Conservation (phyloP, 2,113 vertebrate species). For the Numenius arquata region DNA sequence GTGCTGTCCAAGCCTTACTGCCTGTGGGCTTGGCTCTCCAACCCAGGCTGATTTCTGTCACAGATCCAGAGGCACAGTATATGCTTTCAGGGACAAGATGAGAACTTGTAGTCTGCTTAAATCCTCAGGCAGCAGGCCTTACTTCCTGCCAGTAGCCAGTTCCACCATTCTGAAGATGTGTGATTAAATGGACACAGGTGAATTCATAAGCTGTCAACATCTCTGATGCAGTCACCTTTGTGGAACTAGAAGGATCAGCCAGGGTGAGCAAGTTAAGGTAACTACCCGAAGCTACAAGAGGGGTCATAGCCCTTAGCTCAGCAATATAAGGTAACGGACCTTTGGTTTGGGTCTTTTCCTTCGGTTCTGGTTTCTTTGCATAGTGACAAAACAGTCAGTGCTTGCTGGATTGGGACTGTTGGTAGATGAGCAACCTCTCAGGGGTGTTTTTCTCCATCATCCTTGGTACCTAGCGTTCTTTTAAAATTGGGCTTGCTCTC, state of each 20-base stretch:
- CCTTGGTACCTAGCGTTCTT: background rate
- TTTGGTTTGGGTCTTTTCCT: background rate
- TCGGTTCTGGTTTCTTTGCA: background rate
- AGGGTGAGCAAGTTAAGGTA: background rate
- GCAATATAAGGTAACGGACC: background rate
- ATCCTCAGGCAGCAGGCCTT: background rate
- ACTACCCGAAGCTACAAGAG: background rate
- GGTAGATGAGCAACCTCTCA: background rate
- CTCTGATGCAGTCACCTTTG: background rate
- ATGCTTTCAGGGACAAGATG: background rate
- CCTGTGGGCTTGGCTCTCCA: background rate
- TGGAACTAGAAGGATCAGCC: background rate
- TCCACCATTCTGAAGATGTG: background rate
- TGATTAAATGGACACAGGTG: background rate
- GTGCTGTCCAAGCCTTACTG: background rate
- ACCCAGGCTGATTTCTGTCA: background rate
- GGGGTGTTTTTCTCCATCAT: background rate
- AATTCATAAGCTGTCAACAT: background rate
- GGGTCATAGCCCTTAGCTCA: background rate
- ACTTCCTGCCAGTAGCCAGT: background rate
- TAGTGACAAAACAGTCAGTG: background rate
- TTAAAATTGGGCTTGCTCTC: background rate
- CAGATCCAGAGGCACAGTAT: background rate
- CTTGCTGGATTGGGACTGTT: background rate
- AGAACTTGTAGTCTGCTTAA: background rate